Evolutionary conservation across 2,888 invertebrate genomes (phyloP).

Genomic region (Lasioglossum pauxillum): DNA sequence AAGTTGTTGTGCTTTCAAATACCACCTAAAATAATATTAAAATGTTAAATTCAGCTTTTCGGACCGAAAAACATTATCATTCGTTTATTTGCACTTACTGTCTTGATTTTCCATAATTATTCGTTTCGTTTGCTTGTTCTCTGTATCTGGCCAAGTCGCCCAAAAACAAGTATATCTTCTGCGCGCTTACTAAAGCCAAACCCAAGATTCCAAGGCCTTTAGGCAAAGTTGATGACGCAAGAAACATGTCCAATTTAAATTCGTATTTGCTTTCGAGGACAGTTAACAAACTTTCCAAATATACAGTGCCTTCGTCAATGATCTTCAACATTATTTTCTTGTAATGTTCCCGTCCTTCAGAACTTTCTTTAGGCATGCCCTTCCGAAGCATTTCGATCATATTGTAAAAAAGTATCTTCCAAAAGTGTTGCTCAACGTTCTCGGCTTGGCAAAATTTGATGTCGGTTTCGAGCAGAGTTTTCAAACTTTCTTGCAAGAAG

Average conservation of each 20-base stretch:
- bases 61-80: not conserved
- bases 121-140: slow-evolving; percentile 92
- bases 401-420: slow-evolving; percentile 96
- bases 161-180: slow-evolving; percentile 94
- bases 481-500: slow-evolving; percentile 89
- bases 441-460: slow-evolving; percentile 94
- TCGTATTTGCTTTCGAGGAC: slow-evolving; percentile 91
- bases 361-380: slow-evolving; percentile 86
- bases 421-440: slow-evolving; percentile 95
- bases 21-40: slow-evolving; percentile 87
- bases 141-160: slow-evolving; percentile 97
- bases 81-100: slow-evolving; percentile 85
- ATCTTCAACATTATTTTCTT: slow-evolving; percentile 88
- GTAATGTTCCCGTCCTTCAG: slow-evolving; percentile 88
- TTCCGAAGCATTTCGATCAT: slow-evolving; percentile 93
- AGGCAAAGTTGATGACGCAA: slow-evolving; percentile 85
- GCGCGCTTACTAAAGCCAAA: slow-evolving; percentile 93
- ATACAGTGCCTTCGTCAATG: slow-evolving; percentile 92
- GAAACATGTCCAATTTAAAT: slow-evolving; percentile 88
- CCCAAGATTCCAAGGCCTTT: slow-evolving; percentile 89
- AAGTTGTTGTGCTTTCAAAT: slow-evolving; percentile 96
- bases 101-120: slow-evolving; percentile 92
- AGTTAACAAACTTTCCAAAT: slow-evolving; percentile 91
- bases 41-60: not conserved
- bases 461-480: slow-evolving; percentile 90